phyloP scores from a whole-genome alignment of 1,140 invertebrate genomes.

The Drosophila triauraria region DNA sequence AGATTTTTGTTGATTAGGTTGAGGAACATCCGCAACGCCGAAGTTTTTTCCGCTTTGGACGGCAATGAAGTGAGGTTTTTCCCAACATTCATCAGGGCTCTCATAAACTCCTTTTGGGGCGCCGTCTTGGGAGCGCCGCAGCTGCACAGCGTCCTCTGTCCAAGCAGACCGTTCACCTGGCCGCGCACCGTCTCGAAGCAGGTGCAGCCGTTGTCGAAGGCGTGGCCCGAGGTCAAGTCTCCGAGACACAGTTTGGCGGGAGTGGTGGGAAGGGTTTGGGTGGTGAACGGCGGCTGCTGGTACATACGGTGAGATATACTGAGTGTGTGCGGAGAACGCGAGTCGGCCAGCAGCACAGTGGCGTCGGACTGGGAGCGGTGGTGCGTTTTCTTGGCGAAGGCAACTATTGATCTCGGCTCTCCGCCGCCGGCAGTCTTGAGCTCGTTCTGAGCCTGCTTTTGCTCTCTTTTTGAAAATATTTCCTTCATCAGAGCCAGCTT shows the following conservation, averaged over 20 bases:
- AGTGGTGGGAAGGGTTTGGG: slow-evolving; percentile 71
- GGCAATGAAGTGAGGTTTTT: slow-evolving; percentile 94
- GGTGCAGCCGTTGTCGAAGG: slow-evolving; percentile 98
- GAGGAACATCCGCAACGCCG: slow-evolving; percentile 95
- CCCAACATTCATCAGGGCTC: slow-evolving; percentile 95
- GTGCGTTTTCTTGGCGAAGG: slow-evolving; percentile 84
- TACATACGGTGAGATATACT: slow-evolving; percentile 84
- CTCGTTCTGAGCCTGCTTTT: slow-evolving; percentile 57
- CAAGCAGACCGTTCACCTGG: slow-evolving; percentile 90
- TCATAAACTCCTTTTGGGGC: slow-evolving; percentile 95
- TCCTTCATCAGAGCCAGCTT: slow-evolving; percentile 85
- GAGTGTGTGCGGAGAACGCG: slow-evolving; percentile 54
- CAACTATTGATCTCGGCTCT: slow-evolving; percentile 36
- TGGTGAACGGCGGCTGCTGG: slow-evolving; percentile 80
- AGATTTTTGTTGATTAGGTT: slow-evolving; percentile 97
- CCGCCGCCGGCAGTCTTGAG: background rate
- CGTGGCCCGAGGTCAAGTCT: slow-evolving; percentile 96
- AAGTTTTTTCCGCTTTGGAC: slow-evolving; percentile 97
- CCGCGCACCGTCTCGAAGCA: slow-evolving; percentile 89
- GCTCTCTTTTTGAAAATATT: slow-evolving; percentile 79
- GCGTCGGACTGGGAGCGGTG: slow-evolving; percentile 96
- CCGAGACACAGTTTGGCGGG: slow-evolving; percentile 91
- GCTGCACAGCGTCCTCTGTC: slow-evolving; percentile 90
- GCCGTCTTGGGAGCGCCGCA: slow-evolving; percentile 92
- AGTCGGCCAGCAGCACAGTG: slow-evolving; percentile 87